A percentile compares a stretch with the other conserved stretches of the same genome.
phyloP scores from a whole-genome alignment of 2,888 invertebrate genomes.

The Megalurothrips usitatus region DNA sequence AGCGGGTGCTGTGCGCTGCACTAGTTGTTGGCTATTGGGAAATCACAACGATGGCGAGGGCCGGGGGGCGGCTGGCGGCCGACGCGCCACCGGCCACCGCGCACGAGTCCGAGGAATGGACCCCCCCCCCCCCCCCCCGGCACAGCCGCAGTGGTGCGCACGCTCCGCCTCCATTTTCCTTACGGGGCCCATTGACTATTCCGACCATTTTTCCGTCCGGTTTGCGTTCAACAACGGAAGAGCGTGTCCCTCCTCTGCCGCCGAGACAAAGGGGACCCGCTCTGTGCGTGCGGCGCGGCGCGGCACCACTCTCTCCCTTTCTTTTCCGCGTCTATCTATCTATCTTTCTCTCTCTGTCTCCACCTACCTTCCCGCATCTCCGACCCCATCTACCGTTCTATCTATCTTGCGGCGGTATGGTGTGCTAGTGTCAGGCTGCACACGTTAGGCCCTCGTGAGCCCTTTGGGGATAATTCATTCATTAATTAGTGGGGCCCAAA shows the following conservation, averaged over 20 bases:
- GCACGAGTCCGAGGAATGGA: too few relatives aligned
- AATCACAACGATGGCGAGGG: not conserved
- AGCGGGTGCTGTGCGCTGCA: too few relatives aligned
- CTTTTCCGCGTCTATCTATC: not conserved
- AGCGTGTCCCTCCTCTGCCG: not conserved
- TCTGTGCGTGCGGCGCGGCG: not conserved
- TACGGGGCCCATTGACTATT: not conserved
- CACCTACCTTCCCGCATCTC: too few relatives aligned
- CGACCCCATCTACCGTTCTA: not conserved
- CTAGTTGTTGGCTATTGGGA: too few relatives aligned
- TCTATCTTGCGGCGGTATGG: too few relatives aligned
- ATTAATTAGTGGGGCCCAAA: conserved; percentile 17
- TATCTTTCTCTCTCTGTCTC: not conserved
- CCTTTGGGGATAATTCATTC: conserved; percentile 17
- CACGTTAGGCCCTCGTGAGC: not conserved
- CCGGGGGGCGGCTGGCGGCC: not conserved
- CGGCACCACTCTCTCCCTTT: not conserved
- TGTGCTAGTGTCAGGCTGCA: too few relatives aligned
- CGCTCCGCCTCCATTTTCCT: not conserved
- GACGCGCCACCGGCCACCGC: not conserved
- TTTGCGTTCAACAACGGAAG: conserved; percentile 1
- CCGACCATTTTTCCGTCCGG: conserved; percentile 6
- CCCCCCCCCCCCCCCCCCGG: not conserved
- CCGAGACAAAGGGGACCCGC: not conserved
- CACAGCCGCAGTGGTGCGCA: not conserved